Evolutionary conservation across 2,113 vertebrate species (phyloP).

Genomic region (Eulacestoma nigropectus): DNA sequence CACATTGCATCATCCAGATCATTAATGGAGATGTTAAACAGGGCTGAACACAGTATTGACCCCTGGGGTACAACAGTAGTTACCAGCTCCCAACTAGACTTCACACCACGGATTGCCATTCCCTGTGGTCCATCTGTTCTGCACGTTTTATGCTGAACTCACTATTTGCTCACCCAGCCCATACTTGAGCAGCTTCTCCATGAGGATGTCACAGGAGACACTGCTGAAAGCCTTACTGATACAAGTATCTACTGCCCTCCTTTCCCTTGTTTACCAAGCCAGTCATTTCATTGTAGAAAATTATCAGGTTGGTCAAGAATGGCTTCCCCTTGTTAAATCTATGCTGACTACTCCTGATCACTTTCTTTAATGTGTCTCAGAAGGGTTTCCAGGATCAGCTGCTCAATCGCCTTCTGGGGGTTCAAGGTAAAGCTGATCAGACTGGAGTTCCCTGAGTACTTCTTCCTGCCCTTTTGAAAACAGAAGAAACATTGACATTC

Average conservation of each 20-base stretch:
- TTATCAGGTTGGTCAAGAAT: background rate
- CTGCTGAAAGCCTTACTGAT: background rate
- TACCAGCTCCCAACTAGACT: background rate
- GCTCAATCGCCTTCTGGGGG: background rate
- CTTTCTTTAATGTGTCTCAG: background rate
- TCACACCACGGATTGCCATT: background rate
- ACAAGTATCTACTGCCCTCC: background rate
- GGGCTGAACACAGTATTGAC: background rate
- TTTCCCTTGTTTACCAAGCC: background rate
- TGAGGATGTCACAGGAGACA: background rate
- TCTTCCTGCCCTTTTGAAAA: background rate
- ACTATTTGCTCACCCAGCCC: background rate
- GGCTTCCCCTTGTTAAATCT: background rate
- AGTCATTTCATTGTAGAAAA: background rate
- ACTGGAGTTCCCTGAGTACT: background rate
- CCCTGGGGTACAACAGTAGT: background rate
- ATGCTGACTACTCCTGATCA: background rate
- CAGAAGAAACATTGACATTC: background rate
- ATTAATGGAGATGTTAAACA: background rate
- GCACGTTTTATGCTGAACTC: background rate
- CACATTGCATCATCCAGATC: background rate
- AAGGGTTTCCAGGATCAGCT: background rate
- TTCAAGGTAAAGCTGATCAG: background rate
- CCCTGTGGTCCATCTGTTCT: background rate
- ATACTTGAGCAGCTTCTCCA: background rate